Percentiles rank a stretch among this genome's conserved stretches.
phyloP scores from a whole-genome alignment of 1,140 invertebrate genomes.

The Dufourea novaeangliae region DNA sequence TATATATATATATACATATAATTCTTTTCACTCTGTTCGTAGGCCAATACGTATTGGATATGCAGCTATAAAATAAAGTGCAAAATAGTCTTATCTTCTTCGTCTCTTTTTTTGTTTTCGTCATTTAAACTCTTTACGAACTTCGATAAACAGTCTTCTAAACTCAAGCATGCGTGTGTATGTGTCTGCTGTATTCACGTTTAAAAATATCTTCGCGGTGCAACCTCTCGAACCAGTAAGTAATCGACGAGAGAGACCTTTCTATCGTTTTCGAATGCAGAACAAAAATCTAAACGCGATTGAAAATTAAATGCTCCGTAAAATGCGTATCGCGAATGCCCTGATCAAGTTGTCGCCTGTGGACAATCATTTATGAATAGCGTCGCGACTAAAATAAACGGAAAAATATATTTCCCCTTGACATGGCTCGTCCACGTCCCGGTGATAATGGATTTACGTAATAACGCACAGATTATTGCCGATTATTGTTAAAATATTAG shows the following conservation, averaged over 20 bases:
- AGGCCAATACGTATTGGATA: constrained; percentile 39
- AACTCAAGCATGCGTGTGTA: constrained; percentile 40
- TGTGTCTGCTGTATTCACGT: no score
- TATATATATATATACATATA: not conserved
- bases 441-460: not conserved
- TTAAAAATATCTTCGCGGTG: not conserved
- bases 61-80: constrained; percentile 48
- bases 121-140: constrained; percentile 32
- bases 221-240: no score
- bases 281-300: not conserved
- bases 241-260: not conserved
- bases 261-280: not conserved
- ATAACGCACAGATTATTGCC: not conserved
- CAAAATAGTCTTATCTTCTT: constrained; percentile 46
- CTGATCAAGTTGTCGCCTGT: not conserved
- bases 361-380: not conserved
- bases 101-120: constrained; percentile 35
- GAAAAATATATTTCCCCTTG: no score
- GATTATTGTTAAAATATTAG: not conserved
- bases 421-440: not conserved
- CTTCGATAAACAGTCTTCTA: constrained; percentile 47
- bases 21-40: constrained; percentile 1
- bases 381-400: not conserved
- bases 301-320: not conserved
- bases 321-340: not conserved